Percentiles rank a stretch among this genome's conserved stretches.
Conservation (phyloP, 2,797 vertebrate genomes). For the Sebastes steindachneri region DNA sequence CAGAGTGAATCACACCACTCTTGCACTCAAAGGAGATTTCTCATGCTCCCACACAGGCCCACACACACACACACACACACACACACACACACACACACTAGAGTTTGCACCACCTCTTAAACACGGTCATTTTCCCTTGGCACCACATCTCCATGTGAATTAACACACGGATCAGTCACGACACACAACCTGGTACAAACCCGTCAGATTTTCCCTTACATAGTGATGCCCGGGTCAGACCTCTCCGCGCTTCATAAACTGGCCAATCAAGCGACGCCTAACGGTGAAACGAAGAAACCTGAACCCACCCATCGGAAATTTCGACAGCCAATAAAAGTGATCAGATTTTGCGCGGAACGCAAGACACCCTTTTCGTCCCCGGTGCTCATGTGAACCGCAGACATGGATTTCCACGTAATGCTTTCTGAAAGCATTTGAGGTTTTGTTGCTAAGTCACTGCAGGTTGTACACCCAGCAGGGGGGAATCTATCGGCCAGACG, state of each 20-base stretch:
- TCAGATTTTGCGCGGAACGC: conserved; percentile 69
- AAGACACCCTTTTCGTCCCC: conserved; percentile 17
- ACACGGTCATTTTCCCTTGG: conserved; percentile 63
- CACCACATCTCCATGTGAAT: conserved; percentile 66
- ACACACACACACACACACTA: background rate
- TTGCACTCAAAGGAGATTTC: background rate
- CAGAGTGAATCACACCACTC: conserved; percentile 9
- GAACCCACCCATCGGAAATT: conserved; percentile 22
- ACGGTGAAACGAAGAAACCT: conserved; percentile 36
- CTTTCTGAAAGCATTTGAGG: conserved; percentile 8
- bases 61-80: conserved; percentile 19
- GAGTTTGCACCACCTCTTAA: conserved; percentile 73
- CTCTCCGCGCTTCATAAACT: conserved; percentile 32
- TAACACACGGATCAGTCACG: conserved; percentile 70
- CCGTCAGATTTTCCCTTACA: conserved; percentile 68
- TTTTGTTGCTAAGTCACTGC: conserved; percentile 14
- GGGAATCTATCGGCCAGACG: background rate
- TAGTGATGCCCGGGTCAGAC: conserved; percentile 58
- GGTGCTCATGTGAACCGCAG: conserved; percentile 14
- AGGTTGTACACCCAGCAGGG: background rate
- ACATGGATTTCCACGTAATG: conserved; percentile 30
- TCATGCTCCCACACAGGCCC: conserved; percentile 4
- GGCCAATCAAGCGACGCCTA: conserved; percentile 34
- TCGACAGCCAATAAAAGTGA: conserved; percentile 73
- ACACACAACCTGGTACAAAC: conserved; percentile 62